phyloP scores from a whole-genome alignment of 53 echinoderm and acorn worm species.

The Holothuria leucospilota region DNA sequence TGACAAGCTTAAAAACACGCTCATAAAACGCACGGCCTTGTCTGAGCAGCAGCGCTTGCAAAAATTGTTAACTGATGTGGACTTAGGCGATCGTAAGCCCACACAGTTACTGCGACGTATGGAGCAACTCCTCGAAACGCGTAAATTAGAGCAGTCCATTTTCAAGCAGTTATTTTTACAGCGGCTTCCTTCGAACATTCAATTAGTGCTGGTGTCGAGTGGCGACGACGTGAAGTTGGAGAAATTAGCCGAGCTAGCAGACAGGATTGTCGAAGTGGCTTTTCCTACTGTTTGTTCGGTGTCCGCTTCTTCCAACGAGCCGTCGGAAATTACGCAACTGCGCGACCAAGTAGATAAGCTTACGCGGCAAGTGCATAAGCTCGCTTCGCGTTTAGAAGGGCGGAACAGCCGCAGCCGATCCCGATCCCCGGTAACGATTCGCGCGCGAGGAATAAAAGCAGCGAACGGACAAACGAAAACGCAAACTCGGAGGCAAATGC shows the following conservation, averaged over 20 bases:
- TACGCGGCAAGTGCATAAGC: background rate
- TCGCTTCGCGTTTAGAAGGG: background rate
- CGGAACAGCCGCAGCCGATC: background rate
- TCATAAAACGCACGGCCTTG: background rate
- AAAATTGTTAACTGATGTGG: conserved; percentile 6
- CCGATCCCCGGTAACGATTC: no score
- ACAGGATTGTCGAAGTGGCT: conserved; percentile 25
- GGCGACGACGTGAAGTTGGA: background rate
- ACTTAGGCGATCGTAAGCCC: conserved; percentile 1
- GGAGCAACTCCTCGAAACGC: conserved; percentile 20
- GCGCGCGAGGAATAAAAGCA: no score
- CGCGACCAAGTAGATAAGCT: conserved; percentile 19
- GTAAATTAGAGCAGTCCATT: background rate
- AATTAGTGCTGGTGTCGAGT: conserved; percentile 25
- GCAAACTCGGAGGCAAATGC: no score
- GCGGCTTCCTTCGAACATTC: conserved; percentile 26
- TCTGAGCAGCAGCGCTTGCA: conserved; percentile 51
- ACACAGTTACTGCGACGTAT: background rate
- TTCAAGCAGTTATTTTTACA: conserved; percentile 26
- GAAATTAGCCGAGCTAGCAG: background rate
- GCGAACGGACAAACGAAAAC: no score
- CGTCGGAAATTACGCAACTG: background rate
- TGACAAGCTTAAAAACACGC: background rate
- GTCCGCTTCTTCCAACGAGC: background rate
- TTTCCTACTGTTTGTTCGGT: background rate